Percentiles rank a stretch among this genome's conserved stretches.
Evolutionary conservation across 1,140 invertebrate species (phyloP).

Genomic region (Heliconius eleuchia): DNA sequence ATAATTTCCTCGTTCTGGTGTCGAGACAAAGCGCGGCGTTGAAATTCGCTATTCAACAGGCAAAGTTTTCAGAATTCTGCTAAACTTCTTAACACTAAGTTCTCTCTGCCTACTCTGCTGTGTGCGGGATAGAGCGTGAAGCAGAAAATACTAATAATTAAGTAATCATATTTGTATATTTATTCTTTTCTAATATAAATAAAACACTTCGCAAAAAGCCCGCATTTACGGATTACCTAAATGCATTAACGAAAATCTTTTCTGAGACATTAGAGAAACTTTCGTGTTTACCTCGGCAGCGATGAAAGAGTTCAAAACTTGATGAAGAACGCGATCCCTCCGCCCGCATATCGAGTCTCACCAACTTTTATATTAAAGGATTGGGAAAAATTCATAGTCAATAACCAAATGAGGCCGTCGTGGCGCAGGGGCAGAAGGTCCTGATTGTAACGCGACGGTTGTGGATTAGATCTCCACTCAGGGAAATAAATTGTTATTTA

Average conservation of each 20-base stretch:
- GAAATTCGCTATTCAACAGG: no score
- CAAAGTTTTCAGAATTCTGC: no score
- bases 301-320: slow-evolving; percentile 61
- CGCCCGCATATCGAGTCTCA: slow-evolving; percentile 62
- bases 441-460: no score
- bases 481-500: no score
- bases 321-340: slow-evolving; percentile 47
- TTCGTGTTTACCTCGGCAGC: slow-evolving; percentile 48
- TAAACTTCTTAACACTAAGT: no score
- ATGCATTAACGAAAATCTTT: slow-evolving; percentile 39
- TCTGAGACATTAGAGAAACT: slow-evolving; percentile 47
- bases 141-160: neutral
- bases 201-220: slow-evolving; percentile 18
- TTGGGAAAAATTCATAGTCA: slow-evolving; percentile 44
- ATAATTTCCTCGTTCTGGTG: no score
- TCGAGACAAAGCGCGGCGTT: no score
- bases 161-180: neutral
- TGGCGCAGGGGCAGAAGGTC: no score
- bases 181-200: neutral
- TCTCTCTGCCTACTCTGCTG: no score
- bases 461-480: no score
- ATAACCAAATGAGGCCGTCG: neutral
- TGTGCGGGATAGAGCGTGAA: no score
- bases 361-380: slow-evolving; percentile 64
- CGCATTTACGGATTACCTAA: slow-evolving; percentile 36